Base-by-base conservation (phyloP, 2,797 vertebrate genomes). In the Liparis tanakae region DNA sequence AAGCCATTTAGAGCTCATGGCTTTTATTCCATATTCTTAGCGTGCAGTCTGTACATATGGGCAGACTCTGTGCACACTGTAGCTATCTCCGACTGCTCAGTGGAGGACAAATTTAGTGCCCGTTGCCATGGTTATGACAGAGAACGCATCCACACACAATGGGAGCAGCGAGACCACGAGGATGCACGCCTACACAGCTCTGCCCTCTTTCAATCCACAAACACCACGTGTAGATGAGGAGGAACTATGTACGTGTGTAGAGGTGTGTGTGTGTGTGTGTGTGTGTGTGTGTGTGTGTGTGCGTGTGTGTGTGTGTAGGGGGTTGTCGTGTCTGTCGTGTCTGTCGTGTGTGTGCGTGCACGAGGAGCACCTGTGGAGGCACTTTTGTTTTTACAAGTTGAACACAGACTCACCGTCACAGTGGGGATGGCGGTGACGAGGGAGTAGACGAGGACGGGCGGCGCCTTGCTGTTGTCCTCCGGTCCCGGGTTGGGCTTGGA, bases 401-500 rank as follows among this genome's bases (percentile, higher is more conserved):
- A 76, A 58, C 44, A 69, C 70, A 70, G 50, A 91, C 94, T 96
- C 93, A 98, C 97, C 87, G 94, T 97, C 76, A 96, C 88, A 48
- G 95, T 96, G 81, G 97, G 97, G 82, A 97, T 96, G 36, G 96
- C 95, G 0, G 96, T 96, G 86, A 96, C 95, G 44, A 98, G 93
- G 17, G 96, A 95, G 74, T 97, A 97, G 82, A 97, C 95, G n/a
- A 97, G 94, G 63, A 96, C 95, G 0, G 97, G 96, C 3, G 97
- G 95, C 0, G 94, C 96, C 57, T 94, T 94, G 93, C 97, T 97
- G 94, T 92, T 81, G 72, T 96, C 95, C 91, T 97, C 96, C 0
- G 97, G 96, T 75, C 96, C 96, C 0, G 95, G 96, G 82, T 95
- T 96, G 18, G 96, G 97, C 88, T 97, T 97, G 83, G 96, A 96